Evolutionary conservation across 2,797 vertebrate genomes (phyloP).

Genomic region (Acrossocheilus wenchowensis): DNA sequence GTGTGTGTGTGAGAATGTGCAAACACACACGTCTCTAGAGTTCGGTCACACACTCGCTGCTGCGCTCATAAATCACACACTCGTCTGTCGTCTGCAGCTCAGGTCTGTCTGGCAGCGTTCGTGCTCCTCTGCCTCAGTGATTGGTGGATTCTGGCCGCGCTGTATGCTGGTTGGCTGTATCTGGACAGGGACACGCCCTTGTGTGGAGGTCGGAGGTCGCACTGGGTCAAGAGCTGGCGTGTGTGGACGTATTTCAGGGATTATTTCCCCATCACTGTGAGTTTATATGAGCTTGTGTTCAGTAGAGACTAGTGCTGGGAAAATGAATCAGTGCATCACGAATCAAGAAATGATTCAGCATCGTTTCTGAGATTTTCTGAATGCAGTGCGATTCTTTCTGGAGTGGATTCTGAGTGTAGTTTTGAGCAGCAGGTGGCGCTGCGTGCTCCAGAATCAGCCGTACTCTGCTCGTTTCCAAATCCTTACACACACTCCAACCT

Average conservation of each 20-base stretch:
- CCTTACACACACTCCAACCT: too few relatives aligned
- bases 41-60: neutral
- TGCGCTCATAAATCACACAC: neutral
- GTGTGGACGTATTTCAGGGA: conserved; percentile 87
- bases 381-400: too few relatives aligned
- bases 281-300: conserved; percentile 14
- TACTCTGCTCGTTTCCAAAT: too few relatives aligned
- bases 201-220: conserved; percentile 82
- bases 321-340: neutral
- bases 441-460: too few relatives aligned
- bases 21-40: neutral
- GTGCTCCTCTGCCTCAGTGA: conserved; percentile 82
- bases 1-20: neutral
- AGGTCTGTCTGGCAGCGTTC: conserved; percentile 78
- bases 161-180: conserved; percentile 90
- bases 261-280: conserved; percentile 90
- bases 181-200: conserved; percentile 86
- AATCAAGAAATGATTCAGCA: too few relatives aligned
- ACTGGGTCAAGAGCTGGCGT: conserved; percentile 82
- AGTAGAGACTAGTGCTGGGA: neutral
- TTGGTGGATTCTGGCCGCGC: conserved; percentile 83
- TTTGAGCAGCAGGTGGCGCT: too few relatives aligned
- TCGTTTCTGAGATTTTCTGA: too few relatives aligned
- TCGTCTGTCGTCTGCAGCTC: conserved; percentile 70
- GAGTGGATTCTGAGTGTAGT: too few relatives aligned